Percentiles rank a stretch among this genome's conserved stretches.
These are phyloP conservation scores for Lysiphlebus fabarum DNA, from an alignment of 1,140 invertebrate genomes.

Conservation along the genomic window DNA sequence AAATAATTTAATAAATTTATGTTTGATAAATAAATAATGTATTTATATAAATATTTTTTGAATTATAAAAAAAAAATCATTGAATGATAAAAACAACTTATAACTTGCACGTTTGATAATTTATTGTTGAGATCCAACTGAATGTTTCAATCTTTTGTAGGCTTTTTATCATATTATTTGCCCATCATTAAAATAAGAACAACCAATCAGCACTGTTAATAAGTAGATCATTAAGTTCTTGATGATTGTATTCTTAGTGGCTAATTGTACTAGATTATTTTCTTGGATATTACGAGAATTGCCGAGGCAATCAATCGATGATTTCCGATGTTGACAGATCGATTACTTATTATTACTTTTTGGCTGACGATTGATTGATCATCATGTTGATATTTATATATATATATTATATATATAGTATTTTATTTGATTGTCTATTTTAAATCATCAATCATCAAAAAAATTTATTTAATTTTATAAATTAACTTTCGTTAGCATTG, in stretches of 20 bases:
- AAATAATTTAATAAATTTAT: too few relatives aligned
- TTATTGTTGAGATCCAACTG: constrained; percentile 4
- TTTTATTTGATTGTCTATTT: too few relatives aligned
- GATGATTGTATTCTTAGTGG: constrained; percentile 23
- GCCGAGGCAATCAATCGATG: constrained; percentile 20
- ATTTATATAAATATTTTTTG: not conserved
- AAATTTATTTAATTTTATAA: not conserved
- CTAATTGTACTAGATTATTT: constrained; percentile 21
- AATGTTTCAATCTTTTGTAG: constrained; percentile 29
- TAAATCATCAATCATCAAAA: too few relatives aligned
- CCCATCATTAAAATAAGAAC: constrained; percentile 25
- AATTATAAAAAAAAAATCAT: too few relatives aligned
- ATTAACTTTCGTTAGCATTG: not conserved
- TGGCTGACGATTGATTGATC: not conserved
- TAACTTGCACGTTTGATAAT: not conserved
- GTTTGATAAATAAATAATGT: not conserved
- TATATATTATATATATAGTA: too few relatives aligned
- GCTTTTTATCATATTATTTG: constrained; percentile 24
- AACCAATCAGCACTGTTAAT: constrained; percentile 41
- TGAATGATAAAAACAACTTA: too few relatives aligned
- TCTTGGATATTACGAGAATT: constrained; percentile 19
- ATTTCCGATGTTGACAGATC: constrained; percentile 16
- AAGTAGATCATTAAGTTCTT: constrained; percentile 39
- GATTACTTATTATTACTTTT: constrained; percentile 5
- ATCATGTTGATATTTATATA: too few relatives aligned